phyloP scores from a whole-genome alignment of 2,797 vertebrate genomes.

The Sus cebifrons region DNA sequence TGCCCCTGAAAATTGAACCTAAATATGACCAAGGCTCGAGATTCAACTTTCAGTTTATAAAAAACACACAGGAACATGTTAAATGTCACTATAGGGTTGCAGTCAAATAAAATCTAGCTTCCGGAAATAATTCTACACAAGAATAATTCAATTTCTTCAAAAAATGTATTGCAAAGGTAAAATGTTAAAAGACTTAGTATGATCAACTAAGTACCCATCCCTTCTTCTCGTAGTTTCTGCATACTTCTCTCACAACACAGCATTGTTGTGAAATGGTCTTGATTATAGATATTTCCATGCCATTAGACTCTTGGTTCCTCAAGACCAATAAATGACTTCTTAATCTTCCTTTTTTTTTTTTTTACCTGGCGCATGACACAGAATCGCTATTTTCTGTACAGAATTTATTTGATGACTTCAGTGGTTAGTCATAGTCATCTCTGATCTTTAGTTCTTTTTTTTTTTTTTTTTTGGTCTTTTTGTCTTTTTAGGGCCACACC shows the following conservation, averaged over 20 bases:
- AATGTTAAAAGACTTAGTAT: background rate
- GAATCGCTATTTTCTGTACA: no score
- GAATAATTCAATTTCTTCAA: constrained; percentile 31
- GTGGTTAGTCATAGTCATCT: no score
- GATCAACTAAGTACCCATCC: background rate
- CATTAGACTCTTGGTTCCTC: background rate
- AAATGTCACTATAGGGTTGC: background rate
- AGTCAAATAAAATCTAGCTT: constrained; percentile 8
- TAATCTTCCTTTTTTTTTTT: no score
- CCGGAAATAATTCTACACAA: background rate
- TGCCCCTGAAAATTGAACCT: background rate
- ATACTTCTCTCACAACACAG: background rate
- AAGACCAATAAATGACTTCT: no score
- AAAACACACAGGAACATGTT: background rate
- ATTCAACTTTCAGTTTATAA: background rate
- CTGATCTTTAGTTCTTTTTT: no score
- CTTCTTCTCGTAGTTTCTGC: background rate
- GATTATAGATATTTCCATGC: background rate
- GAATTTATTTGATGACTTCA: no score
- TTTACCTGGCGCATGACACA: no score
- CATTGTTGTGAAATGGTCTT: background rate
- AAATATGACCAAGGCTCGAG: background rate
- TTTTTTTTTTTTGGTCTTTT: no score
- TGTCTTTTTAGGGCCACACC: no score
- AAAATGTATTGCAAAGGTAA: background rate